phyloP scores from a whole-genome alignment of 2,797 vertebrate species.

The Poecilia velifera region DNA sequence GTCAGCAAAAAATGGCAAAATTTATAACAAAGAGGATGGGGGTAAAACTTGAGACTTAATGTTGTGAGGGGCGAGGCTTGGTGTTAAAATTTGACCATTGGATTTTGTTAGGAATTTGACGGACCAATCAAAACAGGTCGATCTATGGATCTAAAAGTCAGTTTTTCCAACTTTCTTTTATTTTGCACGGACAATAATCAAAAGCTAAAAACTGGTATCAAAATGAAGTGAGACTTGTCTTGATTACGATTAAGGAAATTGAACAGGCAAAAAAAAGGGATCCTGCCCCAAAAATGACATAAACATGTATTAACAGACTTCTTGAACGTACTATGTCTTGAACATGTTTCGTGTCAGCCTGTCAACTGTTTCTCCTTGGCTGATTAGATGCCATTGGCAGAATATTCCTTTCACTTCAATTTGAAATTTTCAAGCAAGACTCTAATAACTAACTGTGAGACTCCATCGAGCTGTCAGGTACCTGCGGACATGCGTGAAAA shows the following conservation, averaged over 20 bases:
- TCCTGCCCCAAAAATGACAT: constrained; percentile 14
- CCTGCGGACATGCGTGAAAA: constrained; percentile 76
- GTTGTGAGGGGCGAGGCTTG: too few species aligned
- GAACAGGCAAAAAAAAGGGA: background rate
- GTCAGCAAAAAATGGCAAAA: too few species aligned
- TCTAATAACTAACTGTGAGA: constrained; percentile 73
- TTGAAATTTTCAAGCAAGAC: constrained; percentile 67
- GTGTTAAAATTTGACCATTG: too few species aligned
- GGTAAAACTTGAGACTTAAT: too few species aligned
- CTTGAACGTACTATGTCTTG: constrained; percentile 14
- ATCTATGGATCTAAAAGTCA: background rate
- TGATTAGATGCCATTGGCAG: constrained; percentile 71
- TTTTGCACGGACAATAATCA: background rate
- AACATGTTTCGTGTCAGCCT: constrained; percentile 40
- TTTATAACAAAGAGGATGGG: too few species aligned
- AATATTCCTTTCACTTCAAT: constrained; percentile 65
- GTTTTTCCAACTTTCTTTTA: background rate
- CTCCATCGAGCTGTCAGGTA: constrained; percentile 72
- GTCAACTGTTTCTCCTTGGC: constrained; percentile 45
- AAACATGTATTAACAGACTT: constrained; percentile 18
- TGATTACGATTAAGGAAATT: constrained; percentile 6
- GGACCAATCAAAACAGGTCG: too few species aligned
- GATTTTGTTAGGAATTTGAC: too few species aligned
- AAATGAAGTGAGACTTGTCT: background rate
- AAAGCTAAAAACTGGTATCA: background rate